These are phyloP conservation scores for Beroe forskalii DNA, from an alignment of 37 sponge, comb jelly and placozoan species.

Conservation along the genomic window DNA sequence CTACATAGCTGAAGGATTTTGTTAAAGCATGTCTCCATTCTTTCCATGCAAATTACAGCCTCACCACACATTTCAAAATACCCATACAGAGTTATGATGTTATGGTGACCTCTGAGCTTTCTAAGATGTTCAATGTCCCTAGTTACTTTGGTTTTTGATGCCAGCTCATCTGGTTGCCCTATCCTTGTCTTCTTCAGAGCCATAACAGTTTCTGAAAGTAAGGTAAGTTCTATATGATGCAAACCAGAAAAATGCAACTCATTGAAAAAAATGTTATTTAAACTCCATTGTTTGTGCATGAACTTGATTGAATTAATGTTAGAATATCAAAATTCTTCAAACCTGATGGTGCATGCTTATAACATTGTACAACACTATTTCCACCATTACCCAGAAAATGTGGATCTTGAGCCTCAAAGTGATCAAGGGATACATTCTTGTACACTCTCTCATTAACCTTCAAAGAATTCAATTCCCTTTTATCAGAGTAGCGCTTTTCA, in stretches of 20 bases:
- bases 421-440: not conserved
- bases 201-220: constrained; percentile 39
- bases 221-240: too few species aligned
- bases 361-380: constrained; percentile 43
- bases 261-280: too few species aligned
- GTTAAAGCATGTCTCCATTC: constrained; percentile 43
- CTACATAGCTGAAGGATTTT: not conserved
- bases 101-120: constrained; percentile 17
- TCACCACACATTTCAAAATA: constrained; percentile 49
- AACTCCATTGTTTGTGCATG: too few species aligned
- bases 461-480: not conserved
- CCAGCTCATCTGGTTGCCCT: not conserved
- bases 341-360: constrained; percentile 26
- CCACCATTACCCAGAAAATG: not conserved
- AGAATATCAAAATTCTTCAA: too few species aligned
- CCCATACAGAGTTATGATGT: constrained; percentile 48
- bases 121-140: constrained; percentile 28
- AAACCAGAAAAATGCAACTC: too few species aligned
- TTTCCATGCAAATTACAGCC: constrained; percentile 46
- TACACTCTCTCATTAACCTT: not conserved
- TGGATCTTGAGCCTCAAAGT: constrained; percentile 34
- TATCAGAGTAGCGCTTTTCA: not conserved
- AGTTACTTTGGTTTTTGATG: not conserved
- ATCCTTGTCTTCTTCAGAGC: not conserved
- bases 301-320: too few species aligned